Evolutionary conservation across 2,797 vertebrate species (phyloP).

Genomic region (Selene dorsalis): DNA sequence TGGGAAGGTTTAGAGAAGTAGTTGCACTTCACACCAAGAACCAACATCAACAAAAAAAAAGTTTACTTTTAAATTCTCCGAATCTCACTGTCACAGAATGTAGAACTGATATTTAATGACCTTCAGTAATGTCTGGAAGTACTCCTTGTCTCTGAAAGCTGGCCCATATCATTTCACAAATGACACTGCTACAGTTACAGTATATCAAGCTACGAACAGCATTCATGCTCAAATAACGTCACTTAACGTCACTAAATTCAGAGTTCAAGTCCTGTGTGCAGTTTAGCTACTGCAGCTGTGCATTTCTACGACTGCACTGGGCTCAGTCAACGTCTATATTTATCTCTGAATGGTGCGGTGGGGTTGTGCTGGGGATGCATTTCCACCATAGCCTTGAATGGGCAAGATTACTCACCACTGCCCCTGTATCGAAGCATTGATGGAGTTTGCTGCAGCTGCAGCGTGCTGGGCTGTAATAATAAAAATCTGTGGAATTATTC

Average conservation of each 20-base stretch:
- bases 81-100: background rate
- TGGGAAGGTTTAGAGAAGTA: background rate
- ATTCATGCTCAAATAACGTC: constrained; percentile 48
- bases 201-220: constrained; percentile 36
- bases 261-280: constrained; percentile 16
- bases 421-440: background rate
- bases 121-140: constrained; percentile 3
- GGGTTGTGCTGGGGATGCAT: constrained; percentile 25
- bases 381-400: constrained; percentile 72
- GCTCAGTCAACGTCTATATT: constrained; percentile 70
- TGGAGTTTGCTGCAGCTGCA: constrained; percentile 13
- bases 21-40: too few relatives aligned
- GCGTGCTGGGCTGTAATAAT: background rate
- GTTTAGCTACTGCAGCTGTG: constrained; percentile 65
- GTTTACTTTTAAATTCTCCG: background rate
- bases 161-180: constrained; percentile 22
- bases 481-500: background rate
- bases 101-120: constrained; percentile 29
- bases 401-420: constrained; percentile 41
- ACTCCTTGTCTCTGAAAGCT: constrained; percentile 29
- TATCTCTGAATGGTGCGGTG: constrained; percentile 58
- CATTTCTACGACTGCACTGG: constrained; percentile 27
- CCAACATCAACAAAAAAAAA: background rate
- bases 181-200: constrained; percentile 54
- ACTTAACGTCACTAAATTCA: constrained; percentile 48